A percentile compares a stretch with the other conserved stretches of the same genome.
These are phyloP conservation scores for Momotus momota DNA, from an alignment of 2,797 vertebrate species.

Conservation along the genomic window DNA sequence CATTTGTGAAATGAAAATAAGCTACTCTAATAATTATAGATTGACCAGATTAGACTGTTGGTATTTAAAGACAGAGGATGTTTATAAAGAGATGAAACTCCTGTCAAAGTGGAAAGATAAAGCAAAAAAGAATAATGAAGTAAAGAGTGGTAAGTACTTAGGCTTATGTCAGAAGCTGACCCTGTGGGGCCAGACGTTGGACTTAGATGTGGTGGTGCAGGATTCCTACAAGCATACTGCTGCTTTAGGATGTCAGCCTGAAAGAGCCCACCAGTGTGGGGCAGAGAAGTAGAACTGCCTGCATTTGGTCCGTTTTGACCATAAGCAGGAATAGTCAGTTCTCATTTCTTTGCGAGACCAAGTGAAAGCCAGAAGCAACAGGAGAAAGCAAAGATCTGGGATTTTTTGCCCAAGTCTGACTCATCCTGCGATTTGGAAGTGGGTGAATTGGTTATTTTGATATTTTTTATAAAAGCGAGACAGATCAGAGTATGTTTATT, in stretches of 20 bases:
- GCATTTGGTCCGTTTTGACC: neutral
- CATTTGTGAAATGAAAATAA: neutral
- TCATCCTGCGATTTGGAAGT: neutral
- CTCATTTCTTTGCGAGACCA: neutral
- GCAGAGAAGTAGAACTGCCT: neutral
- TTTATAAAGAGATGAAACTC: neutral
- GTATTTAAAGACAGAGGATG: neutral
- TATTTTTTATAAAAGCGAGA: neutral
- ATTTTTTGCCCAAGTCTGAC: neutral
- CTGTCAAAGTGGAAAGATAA: neutral
- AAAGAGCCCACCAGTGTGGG: neutral
- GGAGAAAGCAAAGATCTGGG: neutral
- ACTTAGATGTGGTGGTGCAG: neutral
- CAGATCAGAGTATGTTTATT: neutral
- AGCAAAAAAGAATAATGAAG: neutral
- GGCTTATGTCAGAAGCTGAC: neutral
- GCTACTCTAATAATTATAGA: neutral
- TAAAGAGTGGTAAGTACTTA: neutral
- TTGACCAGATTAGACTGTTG: neutral
- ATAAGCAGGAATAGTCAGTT: neutral
- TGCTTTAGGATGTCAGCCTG: neutral
- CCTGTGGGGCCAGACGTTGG: neutral
- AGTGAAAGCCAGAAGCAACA: neutral
- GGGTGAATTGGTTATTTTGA: neutral
- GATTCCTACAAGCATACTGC: neutral